Base-by-base conservation (phyloP, 2,113 vertebrate genomes). In the Alethe castanea region DNA sequence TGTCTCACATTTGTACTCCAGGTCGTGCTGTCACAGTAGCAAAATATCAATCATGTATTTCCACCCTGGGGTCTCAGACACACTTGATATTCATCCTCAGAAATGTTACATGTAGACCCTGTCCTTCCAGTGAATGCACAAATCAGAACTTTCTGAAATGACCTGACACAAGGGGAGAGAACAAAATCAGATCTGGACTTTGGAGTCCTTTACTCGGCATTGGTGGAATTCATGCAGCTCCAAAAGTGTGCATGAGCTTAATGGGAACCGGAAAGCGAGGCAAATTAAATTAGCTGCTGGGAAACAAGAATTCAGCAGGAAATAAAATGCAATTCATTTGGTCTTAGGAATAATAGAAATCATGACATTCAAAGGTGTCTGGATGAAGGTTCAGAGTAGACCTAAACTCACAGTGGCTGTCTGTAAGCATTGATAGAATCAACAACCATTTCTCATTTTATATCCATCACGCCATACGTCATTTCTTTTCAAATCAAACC, bases 121-220 rank as follows among this genome's bases (percentile, higher is more conserved):
- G 28, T 54, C 31, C 35, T 76, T 79, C 52, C 65, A 62, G 19
- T 22, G 38, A 45, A 25, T 29, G 25, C 26, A 26, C 15, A 62
- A 67, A 72, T 1, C 62, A n/a, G 36, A 35, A 31, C 17, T 59
- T 78, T 24, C 45, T 70, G 52, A 64, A 52, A 24, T 16, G 8
- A 56, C 38, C 50, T 42, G 47, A 45, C 38, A 11, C 6, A 4
- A 62, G n/a, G 31, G 36, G 48, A 65, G 47, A 59, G 81, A 60
- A 16, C 2, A 54, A 54, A 56, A 54, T 47, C 62, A 6, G 22
- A 11, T 48, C 22, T 33, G 6, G 12, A 11, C 76, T 57, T 64
- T 1, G 0, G 47, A 31, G 48, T 71, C 57, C 47, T 61, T 52
- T 11, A 2, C 26, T 61, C 1, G 2, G 14, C 35, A 7, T 38